A percentile compares a stretch with the other conserved stretches of the same genome.
These are phyloP conservation scores for Amblyraja radiata DNA, from an alignment of 2,797 vertebrate genomes.

Conservation along the genomic window DNA sequence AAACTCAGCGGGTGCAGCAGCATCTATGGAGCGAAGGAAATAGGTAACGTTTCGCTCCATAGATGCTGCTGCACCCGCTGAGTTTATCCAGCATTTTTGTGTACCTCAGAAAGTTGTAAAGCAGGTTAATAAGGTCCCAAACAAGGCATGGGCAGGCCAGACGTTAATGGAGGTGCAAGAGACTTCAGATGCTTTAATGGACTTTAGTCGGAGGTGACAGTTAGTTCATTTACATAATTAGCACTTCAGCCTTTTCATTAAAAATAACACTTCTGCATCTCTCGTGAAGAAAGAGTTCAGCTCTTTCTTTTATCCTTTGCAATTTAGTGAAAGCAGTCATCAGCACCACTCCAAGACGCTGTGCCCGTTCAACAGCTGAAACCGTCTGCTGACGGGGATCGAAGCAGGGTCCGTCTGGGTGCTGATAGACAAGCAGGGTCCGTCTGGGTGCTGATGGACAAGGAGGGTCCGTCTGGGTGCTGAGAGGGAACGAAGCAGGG, in stretches of 20 bases:
- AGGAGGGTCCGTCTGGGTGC: no score
- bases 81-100: no score
- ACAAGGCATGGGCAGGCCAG: no score
- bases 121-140: background rate
- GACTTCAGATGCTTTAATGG: background rate
- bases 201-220: background rate
- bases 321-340: background rate
- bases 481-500: background rate
- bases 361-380: background rate
- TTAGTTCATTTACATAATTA: background rate
- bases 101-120: background rate
- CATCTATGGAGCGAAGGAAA: no score
- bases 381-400: background rate
- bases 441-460: background rate
- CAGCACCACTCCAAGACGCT: background rate
- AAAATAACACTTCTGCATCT: background rate
- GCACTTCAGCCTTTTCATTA: no score
- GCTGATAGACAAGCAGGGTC: background rate
- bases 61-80: no score
- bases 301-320: background rate
- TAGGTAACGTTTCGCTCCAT: no score
- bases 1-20: no score
- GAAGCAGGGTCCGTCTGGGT: background rate
- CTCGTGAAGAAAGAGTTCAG: background rate
- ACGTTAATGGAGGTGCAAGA: no score